Percentiles rank a stretch among this genome's conserved stretches.
phyloP scores from a whole-genome alignment of 1,140 invertebrate genomes.

The Panulirus ornatus region DNA sequence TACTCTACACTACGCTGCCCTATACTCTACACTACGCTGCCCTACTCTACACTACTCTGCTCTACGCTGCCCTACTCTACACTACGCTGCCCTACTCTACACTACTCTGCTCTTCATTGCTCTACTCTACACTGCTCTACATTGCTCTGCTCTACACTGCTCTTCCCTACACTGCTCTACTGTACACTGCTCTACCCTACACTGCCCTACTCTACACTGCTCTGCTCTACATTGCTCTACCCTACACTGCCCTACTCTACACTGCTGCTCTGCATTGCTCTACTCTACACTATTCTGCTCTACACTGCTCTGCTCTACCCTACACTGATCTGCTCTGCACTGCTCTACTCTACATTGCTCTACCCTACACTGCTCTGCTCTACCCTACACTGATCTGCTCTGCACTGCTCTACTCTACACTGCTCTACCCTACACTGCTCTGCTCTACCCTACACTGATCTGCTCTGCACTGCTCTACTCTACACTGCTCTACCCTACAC shows the following conservation, averaged over 20 bases:
- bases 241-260: conserved; percentile 9
- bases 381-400: no score
- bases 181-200: not conserved
- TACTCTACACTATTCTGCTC: not conserved
- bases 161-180: not conserved
- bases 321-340: conserved; percentile 3
- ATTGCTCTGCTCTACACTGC: not conserved
- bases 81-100: not conserved
- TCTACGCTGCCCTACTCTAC: not conserved
- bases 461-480: no score
- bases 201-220: not conserved
- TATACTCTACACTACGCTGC: not conserved
- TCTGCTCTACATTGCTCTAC: not conserved
- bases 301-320: conserved; percentile 9
- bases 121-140: not conserved
- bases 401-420: no score
- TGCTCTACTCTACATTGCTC: not conserved
- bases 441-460: no score
- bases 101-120: not conserved
- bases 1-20: not conserved
- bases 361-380: no score
- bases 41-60: not conserved
- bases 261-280: not conserved
- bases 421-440: no score
- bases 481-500: no score